Evolutionary conservation across 2,797 vertebrate species (phyloP).

Genomic region (Micrastur ruficollis): DNA sequence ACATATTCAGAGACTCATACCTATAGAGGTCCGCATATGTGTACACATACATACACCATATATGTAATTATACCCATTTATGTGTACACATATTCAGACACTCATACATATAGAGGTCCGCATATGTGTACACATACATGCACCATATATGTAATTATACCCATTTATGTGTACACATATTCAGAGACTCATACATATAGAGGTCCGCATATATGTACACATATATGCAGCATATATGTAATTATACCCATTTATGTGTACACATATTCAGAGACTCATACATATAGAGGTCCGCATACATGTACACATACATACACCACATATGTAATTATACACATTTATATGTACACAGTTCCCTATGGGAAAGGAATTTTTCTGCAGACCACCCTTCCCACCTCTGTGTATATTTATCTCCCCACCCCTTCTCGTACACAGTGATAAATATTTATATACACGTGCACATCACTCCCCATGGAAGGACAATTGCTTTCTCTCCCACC

Average conservation of each 20-base stretch:
- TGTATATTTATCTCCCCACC: not conserved
- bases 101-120: not conserved
- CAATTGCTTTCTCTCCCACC: not conserved
- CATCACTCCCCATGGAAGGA: fast-evolving
- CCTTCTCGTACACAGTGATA: fast-evolving
- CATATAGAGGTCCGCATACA: too few species aligned
- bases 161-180: not conserved
- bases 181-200: not conserved
- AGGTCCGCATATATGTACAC: too few species aligned
- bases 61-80: not conserved
- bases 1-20: not conserved
- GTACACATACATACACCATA: not conserved
- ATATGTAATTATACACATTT: not conserved
- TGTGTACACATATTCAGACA: not conserved
- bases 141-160: too few species aligned
- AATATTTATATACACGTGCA: too few species aligned
- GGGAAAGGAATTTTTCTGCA: not conserved
- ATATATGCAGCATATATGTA: not conserved
- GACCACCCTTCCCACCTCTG: not conserved
- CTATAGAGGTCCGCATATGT: too few species aligned
- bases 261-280: not conserved
- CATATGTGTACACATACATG: not conserved
- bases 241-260: not conserved
- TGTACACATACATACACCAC: not conserved
- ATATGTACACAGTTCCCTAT: too few species aligned